Evolutionary conservation across 2,113 vertebrate genomes (phyloP), one percentile per base, ranked within the genome.

Genomic region (Xenotilapia caudafasciata): DNA sequence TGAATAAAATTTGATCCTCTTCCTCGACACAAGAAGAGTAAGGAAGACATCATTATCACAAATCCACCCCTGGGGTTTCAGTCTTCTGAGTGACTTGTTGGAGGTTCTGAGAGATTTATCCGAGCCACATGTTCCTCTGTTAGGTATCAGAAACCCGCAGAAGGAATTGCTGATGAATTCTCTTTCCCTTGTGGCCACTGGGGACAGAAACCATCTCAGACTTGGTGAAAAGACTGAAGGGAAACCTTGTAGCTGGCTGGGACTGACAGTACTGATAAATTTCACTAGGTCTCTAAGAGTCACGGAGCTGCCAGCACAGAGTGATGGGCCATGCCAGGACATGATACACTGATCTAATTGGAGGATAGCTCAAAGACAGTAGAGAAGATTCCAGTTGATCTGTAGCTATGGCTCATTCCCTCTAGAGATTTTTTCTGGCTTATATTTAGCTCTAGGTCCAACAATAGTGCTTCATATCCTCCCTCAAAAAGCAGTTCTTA

Each of bases 301-400:
- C 92, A 90, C 84, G 6, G 84, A 92, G 92, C 92, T 95, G 93
- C 92, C 95, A 92, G 73, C 80, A 19, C 83, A 91, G 92, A 94
- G 73, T 93, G 94, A 95, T 94, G 92, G 84, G 88, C 86, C 83
- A 84, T 87, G 92, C 84, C 88, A 54, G 83, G 87, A 92, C 91
- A 88, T 93, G 93, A 94, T 92, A 62, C 84, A 91, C 86, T 87
- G 92, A 91, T 92, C 89, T 94, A 93, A 94, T 93, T 94, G 92
- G 85, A 87, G 85, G 75, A 93, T 88, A 80, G 92, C 90, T 91
- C 86, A 90, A 88, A 93, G 92, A 86, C 90, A 92, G 65, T 70
- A 21, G 83, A 86, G 79, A 88, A 89, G 88, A 92, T 90, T 91
- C 79, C 88, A 89, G 80, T 58, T 89, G 92, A 92, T 90, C 86